Conservation (phyloP, 2,113 vertebrate genomes). For the Melanocharis versteri region DNA sequence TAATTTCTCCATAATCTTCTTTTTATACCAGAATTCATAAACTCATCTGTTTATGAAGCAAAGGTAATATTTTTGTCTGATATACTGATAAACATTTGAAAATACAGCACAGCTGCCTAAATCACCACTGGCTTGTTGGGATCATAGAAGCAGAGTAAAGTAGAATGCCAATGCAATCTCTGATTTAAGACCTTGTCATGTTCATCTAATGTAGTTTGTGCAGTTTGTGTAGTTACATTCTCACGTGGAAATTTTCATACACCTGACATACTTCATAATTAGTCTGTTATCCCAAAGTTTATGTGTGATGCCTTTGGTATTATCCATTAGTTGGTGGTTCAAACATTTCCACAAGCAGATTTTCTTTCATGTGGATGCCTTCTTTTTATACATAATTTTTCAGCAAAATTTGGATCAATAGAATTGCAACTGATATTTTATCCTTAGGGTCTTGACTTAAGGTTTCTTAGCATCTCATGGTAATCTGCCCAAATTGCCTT, state of each 20-base stretch:
- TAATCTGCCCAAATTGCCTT: background rate
- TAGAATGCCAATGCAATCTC: background rate
- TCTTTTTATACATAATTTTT: background rate
- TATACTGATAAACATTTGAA: background rate
- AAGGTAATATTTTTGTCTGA: background rate
- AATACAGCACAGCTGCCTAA: background rate
- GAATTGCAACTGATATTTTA: background rate
- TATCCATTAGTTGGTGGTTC: background rate
- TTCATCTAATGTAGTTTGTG: background rate
- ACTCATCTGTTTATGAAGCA: background rate
- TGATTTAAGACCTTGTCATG: background rate
- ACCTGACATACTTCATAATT: background rate
- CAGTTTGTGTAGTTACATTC: background rate
- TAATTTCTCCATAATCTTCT: background rate
- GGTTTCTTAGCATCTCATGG: background rate
- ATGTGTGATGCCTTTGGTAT: background rate
- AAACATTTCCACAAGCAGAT: background rate
- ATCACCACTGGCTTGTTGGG: background rate
- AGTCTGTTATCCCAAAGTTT: background rate
- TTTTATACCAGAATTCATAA: background rate
- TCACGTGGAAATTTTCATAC: background rate
- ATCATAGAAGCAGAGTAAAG: background rate
- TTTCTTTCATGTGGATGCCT: background rate
- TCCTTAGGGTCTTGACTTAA: background rate
- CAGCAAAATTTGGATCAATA: background rate